phyloP scores from a whole-genome alignment of 2,797 vertebrate species.

The Varecia variegata region DNA sequence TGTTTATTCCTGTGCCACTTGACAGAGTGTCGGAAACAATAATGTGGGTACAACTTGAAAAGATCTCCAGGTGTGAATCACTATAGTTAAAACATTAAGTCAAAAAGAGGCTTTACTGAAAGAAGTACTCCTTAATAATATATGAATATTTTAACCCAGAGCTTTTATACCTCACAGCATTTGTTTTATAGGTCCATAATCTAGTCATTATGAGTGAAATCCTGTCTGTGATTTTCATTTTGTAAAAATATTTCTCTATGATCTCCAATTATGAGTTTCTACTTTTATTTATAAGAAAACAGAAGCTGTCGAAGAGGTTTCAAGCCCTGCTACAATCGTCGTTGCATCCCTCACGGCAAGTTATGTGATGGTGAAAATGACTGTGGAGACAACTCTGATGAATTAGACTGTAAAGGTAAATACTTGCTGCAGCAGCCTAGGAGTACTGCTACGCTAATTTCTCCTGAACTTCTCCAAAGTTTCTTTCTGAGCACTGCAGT shows the following conservation, averaged over 20 bases:
- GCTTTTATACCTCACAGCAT: not conserved
- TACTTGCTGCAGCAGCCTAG: not conserved
- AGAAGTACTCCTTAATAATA: not conserved
- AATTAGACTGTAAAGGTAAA: constrained; percentile 94
- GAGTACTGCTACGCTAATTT: not conserved
- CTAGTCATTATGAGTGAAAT: not conserved
- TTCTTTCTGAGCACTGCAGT: not conserved
- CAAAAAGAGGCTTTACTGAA: not conserved
- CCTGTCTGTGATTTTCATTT: not conserved
- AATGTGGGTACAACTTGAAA: not conserved
- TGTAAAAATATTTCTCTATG: not conserved
- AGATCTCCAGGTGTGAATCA: not conserved
- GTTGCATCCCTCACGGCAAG: constrained; percentile 89
- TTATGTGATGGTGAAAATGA: constrained; percentile 93
- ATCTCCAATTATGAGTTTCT: not conserved
- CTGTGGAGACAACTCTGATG: constrained; percentile 96
- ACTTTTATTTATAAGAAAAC: constrained; percentile 87
- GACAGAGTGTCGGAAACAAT: not conserved
- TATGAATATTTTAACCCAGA: not conserved
- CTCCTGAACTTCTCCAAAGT: not conserved
- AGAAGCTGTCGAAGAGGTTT: constrained; percentile 93
- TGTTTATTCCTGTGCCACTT: not conserved
- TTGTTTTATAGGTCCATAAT: not conserved
- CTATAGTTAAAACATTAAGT: not conserved
- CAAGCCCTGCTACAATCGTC: constrained; percentile 91